These are phyloP conservation scores for Pyrgus malvae DNA, from an alignment of 2,888 invertebrate species.

Conservation along the genomic window DNA sequence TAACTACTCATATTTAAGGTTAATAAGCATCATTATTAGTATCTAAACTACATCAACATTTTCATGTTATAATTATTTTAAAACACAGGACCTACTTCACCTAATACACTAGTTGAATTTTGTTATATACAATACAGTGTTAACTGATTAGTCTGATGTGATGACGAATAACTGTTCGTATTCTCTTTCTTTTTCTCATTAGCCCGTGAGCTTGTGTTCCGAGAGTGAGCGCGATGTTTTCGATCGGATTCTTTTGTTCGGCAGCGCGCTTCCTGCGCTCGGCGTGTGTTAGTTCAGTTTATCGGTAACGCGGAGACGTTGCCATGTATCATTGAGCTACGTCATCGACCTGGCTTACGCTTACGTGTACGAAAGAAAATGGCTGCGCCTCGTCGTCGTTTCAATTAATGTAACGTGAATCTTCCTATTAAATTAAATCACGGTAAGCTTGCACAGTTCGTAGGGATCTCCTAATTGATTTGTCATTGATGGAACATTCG, in stretches of 20 bases:
- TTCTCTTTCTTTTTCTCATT: background rate
- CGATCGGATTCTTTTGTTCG: constrained; percentile 64
- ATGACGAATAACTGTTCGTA: background rate
- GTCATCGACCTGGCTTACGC: constrained; percentile 46
- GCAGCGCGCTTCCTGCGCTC: constrained; percentile 51
- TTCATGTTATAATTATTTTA: too few relatives aligned
- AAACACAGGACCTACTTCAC: too few relatives aligned
- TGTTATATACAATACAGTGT: background rate
- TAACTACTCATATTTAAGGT: too few relatives aligned
- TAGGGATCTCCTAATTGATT: constrained; percentile 12
- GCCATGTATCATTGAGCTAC: constrained; percentile 52
- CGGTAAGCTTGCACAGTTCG: constrained; percentile 19
- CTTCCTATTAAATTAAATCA: constrained; percentile 14
- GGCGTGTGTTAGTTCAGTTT: constrained; percentile 51
- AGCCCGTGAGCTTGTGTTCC: constrained; percentile 13
- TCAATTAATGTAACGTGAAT: constrained; percentile 34
- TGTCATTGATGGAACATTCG: constrained; percentile 6
- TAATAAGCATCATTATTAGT: too few relatives aligned
- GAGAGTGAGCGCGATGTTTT: constrained; percentile 47
- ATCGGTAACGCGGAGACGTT: constrained; percentile 51
- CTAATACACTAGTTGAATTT: too few relatives aligned
- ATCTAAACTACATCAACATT: too few relatives aligned
- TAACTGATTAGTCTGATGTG: background rate
- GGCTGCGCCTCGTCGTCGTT: constrained; percentile 46
- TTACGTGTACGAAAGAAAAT: constrained; percentile 58